These are phyloP conservation scores for Chaitophorus viminalis DNA, from an alignment of 2,888 invertebrate species.

Conservation along the genomic window DNA sequence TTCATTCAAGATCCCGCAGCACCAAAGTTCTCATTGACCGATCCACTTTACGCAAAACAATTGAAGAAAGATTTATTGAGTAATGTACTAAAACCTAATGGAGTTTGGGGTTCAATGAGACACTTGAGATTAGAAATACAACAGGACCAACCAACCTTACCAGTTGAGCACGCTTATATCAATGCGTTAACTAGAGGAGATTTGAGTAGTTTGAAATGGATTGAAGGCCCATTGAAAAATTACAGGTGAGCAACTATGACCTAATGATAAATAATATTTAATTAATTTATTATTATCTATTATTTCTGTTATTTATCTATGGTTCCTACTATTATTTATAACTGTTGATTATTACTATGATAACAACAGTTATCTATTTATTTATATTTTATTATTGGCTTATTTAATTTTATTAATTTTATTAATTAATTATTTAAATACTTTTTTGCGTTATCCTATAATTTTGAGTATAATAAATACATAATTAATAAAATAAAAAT, in stretches of 20 bases:
- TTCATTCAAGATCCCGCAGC: conserved; percentile 76
- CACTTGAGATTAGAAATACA: conserved; percentile 77
- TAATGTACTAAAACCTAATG: conserved; percentile 83
- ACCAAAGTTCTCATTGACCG: conserved; percentile 72
- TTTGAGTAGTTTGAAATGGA: conserved; percentile 91
- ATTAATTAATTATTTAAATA: too few relatives aligned
- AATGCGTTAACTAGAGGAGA: conserved; percentile 94
- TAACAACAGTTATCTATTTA: too few relatives aligned
- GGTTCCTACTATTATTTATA: too few relatives aligned
- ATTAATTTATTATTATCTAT: too few relatives aligned
- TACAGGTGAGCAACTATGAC: conserved; percentile 69
- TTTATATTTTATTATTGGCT: too few relatives aligned
- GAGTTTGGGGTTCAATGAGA: conserved; percentile 84
- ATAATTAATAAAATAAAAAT: too few relatives aligned
- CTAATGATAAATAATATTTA: too few relatives aligned
- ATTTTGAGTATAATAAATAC: too few relatives aligned
- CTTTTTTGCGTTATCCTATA: too few relatives aligned
- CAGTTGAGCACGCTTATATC: conserved; percentile 92
- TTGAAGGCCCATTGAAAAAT: conserved; percentile 83
- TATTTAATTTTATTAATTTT: too few relatives aligned
- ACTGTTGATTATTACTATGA: too few relatives aligned
- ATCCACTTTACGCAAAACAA: conserved; percentile 74
- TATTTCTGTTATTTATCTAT: too few relatives aligned
- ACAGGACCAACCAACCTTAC: conserved; percentile 68
- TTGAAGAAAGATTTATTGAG: conserved; percentile 81